Conservation (phyloP, 1,140 invertebrate genomes). For the Aradophagus sp. region DNA sequence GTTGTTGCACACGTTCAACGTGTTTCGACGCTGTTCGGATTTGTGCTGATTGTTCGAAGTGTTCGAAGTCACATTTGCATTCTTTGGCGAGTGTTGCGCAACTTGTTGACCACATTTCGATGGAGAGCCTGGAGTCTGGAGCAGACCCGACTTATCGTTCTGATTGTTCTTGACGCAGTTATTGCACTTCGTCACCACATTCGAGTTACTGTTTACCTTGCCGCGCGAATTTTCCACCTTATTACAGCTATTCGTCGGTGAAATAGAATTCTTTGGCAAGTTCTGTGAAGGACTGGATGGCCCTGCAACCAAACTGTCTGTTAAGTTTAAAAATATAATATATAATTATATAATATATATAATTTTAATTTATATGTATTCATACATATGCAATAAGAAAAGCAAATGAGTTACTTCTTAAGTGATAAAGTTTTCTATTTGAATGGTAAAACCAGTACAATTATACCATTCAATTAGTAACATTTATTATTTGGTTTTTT, state of each 20-base stretch:
- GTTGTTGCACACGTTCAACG: conserved; percentile 71
- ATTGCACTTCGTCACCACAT: conserved; percentile 66
- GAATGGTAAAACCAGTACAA: too few species aligned
- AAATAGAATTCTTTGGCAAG: conserved; percentile 63
- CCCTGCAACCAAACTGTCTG: conserved; percentile 45
- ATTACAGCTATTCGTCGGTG: conserved; percentile 63
- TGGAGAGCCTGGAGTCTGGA: conserved; percentile 69
- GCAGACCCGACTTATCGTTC: conserved; percentile 65
- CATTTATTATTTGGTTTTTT: too few species aligned
- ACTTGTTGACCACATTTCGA: conserved; percentile 62
- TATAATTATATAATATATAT: too few species aligned
- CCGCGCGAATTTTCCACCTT: conserved; percentile 61
- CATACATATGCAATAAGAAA: too few species aligned
- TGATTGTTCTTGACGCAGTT: conserved; percentile 72
- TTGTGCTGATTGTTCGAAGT: conserved; percentile 69
- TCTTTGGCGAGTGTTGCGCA: conserved; percentile 69
- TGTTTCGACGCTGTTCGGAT: conserved; percentile 66
- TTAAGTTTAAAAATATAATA: too few species aligned
- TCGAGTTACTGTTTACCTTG: conserved; percentile 54
- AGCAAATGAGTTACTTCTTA: too few species aligned
- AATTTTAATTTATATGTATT: too few species aligned
- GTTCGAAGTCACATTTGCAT: conserved; percentile 64
- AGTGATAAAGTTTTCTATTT: too few species aligned
- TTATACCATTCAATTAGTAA: too few species aligned
- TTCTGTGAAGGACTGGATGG: conserved; percentile 70